Conservation (phyloP, 2,113 vertebrate species). For the Pedionomus torquatus region DNA sequence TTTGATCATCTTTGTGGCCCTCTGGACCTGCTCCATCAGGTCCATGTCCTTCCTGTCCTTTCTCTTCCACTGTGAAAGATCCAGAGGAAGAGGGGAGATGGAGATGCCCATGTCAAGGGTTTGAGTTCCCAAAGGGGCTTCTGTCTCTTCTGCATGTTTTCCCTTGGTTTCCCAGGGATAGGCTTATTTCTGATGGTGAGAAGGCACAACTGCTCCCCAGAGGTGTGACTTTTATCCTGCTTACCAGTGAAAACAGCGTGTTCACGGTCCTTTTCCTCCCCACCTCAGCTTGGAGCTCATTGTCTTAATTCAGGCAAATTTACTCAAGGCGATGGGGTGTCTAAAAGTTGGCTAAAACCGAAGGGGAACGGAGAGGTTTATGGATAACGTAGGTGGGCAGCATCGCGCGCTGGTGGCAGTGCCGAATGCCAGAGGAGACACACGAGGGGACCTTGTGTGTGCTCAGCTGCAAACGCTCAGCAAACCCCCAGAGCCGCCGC, state of each 20-base stretch:
- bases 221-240: background rate
- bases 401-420: rapidly evolving
- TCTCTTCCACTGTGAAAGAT: background rate
- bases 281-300: background rate
- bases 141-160: background rate
- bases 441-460: rapidly evolving
- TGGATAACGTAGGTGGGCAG: background rate
- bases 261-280: background rate
- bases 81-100: background rate
- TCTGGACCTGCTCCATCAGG: too few relatives aligned
- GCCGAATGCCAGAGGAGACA: background rate
- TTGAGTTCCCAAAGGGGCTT: background rate
- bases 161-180: background rate
- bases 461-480: background rate
- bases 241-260: background rate
- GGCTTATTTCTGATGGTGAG: background rate
- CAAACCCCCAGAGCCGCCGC: background rate
- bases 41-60: too few relatives aligned
- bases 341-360: background rate
- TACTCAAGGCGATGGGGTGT: background rate
- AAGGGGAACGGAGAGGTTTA: background rate
- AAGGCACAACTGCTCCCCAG: background rate
- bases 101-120: background rate
- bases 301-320: background rate
- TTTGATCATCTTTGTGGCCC: too few relatives aligned